Evolutionary conservation across 1,140 invertebrate genomes (phyloP), one percentile per base, ranked within the genome.

Genomic region (Eufriesea mexicana): DNA sequence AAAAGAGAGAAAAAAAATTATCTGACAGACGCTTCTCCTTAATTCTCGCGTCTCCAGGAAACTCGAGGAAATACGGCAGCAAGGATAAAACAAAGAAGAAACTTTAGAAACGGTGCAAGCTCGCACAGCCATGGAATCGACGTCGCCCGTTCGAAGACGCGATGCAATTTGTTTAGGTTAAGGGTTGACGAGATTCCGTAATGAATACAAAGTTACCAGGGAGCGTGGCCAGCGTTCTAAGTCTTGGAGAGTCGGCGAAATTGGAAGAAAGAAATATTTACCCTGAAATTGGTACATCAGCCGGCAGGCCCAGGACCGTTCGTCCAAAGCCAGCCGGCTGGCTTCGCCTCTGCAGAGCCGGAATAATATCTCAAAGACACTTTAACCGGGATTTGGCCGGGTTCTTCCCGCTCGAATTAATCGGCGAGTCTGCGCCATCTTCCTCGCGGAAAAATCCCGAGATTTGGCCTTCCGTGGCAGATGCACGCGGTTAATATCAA

Each of bases 191-290:
- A 89, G 89, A 83, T 79, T 82, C 78, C 83, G 76, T 91, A 91
- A 91, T 90, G 90, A 91, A 91, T 91, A 91, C 89, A 87, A 90
- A 91, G 87, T 72, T 89, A 54, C 45, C 25, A 23, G 57, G 54
- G 54, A 68, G 59, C 61, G 68, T 73, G 45, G 73, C 72, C 47
- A 25, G 64, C 57, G 64, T 87, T 78, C 79, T 49, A 61, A 57
- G 64, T 51, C 23, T 83, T 68, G 54, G 74, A 79, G 49, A 74
- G 28, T 64, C 23, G 51, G 74, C 55, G 35, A 84, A 88, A 88
- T 88, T 88, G 86, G 86, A 88, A 86, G 83, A 85, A 89, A 91
- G 90, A 91, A 91, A 90, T 91, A 91, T 91, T 89, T 90, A 86
- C 86, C 80, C 25, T 57, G 86, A 87, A 90, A 91, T 89, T 90